phyloP scores from a whole-genome alignment of 1,140 invertebrate species.

The Mycetomoellerius zeteki region DNA sequence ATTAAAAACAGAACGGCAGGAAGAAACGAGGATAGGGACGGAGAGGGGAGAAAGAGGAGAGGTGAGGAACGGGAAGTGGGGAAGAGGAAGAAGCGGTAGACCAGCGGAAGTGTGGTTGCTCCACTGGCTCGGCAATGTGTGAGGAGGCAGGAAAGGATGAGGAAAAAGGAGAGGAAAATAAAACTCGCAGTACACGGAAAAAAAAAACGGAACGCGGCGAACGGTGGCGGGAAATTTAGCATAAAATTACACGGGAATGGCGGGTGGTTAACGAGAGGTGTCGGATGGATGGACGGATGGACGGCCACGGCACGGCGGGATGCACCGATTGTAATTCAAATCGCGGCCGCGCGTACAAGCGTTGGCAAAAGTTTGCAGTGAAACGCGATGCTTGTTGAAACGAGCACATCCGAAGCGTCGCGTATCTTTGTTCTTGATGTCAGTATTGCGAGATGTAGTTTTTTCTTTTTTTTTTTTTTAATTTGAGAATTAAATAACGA shows the following conservation, averaged over 20 bases:
- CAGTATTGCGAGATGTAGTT: too few relatives aligned
- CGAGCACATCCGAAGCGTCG: not conserved
- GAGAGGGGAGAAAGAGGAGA: not conserved
- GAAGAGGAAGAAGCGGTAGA: slow-evolving; percentile 7
- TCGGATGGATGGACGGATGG: slow-evolving; percentile 38
- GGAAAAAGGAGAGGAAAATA: slow-evolving; percentile 36
- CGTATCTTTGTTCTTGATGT: too few relatives aligned
- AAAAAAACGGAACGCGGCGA: slow-evolving; percentile 26
- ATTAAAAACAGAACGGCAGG: slow-evolving; percentile 48
- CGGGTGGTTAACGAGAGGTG: slow-evolving; percentile 80
- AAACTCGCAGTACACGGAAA: not conserved
- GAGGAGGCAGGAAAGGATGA: not conserved
- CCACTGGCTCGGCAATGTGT: slow-evolving; percentile 2
- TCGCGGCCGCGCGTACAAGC: slow-evolving; percentile 71
- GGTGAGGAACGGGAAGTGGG: not conserved
- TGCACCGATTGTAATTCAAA: slow-evolving; percentile 76
- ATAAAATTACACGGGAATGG: slow-evolving; percentile 84
- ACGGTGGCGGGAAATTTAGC: slow-evolving; percentile 72
- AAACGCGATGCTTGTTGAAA: not conserved
- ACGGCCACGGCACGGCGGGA: slow-evolving; percentile 56
- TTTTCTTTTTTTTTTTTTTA: not conserved
- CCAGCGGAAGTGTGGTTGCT: not conserved
- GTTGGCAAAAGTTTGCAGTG: slow-evolving; percentile 43
- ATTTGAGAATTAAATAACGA: not conserved
- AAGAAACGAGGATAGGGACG: not conserved